Evolutionary conservation across 2,113 vertebrate species (phyloP), one percentile per base, ranked within the genome.

Genomic region (Phyllostomus discolor): DNA sequence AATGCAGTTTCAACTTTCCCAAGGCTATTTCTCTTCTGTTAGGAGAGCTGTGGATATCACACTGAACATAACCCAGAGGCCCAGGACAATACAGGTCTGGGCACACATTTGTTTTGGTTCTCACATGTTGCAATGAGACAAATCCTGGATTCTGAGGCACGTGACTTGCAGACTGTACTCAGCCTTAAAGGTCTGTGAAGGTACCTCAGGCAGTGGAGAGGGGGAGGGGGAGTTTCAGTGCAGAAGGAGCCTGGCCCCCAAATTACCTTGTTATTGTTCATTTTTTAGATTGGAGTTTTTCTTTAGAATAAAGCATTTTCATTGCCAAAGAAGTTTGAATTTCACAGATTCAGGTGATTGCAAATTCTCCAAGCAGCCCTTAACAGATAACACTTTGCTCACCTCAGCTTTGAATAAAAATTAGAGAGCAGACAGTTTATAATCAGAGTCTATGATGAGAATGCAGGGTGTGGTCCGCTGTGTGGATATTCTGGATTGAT

Each of bases 281-380:
- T 52, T 35, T 31, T 66, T 38, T 26, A 88, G 66, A 57, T 46
- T 35, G 3, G 31, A n/a, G 15, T 72, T 92, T 85, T 75, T 35
- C 66, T 91, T 93, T 94, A 70, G 33, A 92, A 46, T 28, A 83
- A 84, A 94, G 20, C 64, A 81, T 81, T 75, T 87, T 90, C 6
- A 11, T 57, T 67, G 6, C 57, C 90, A 41, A 69, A 76, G 20
- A 54, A 88, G 35, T 69, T 54, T 78, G 41, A 85, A 57, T 62
- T 67, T 33, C 46, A 69, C 20, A 28, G 1, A 33, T 46, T 62
- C 38, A 26, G 22, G 22, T 9, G 12, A 66, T 31, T 22, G 62
- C 31, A 0, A 26, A 20, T n/a, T 17, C 20, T 81, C 64, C 38
- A 72, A 33, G 12, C 26, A 19, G 0, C 22, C 12, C 17, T 95